Evolutionary conservation across 2,888 invertebrate species (phyloP).

Genomic region (Liodrosophila aerea): DNA sequence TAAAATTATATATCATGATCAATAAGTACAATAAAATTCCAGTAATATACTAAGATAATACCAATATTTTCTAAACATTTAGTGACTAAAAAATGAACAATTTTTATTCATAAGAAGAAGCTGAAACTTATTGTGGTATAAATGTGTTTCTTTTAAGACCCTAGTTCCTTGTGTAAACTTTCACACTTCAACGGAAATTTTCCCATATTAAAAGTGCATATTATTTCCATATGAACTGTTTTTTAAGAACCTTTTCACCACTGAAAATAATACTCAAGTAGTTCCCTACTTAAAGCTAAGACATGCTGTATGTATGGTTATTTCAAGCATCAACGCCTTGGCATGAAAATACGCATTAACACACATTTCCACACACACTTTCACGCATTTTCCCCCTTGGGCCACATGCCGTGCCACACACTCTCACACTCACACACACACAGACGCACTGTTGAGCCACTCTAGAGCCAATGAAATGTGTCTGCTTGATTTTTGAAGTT

Average conservation of each 20-base stretch:
- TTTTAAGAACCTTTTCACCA: constrained; percentile 14
- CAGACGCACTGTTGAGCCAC: constrained; percentile 39
- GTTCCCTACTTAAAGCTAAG: constrained; percentile 6
- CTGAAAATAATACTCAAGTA: too few relatives aligned
- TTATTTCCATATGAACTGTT: constrained; percentile 51
- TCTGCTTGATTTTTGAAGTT: constrained; percentile 46
- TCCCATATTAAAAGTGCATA: not conserved
- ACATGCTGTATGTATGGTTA: constrained; percentile 43
- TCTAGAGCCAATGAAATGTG: constrained; percentile 63
- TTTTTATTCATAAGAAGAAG: too few relatives aligned
- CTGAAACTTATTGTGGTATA: too few relatives aligned
- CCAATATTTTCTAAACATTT: too few relatives aligned
- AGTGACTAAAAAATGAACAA: too few relatives aligned
- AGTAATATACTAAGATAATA: too few relatives aligned
- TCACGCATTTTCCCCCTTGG: constrained; percentile 6
- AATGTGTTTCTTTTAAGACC: not conserved
- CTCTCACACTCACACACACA: not conserved
- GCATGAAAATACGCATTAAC: constrained; percentile 42
- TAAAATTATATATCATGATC: too few relatives aligned
- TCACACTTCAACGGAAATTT: constrained; percentile 10
- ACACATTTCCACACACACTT: constrained; percentile 37
- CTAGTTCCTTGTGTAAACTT: constrained; percentile 11
- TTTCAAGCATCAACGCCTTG: constrained; percentile 66
- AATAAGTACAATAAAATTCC: too few relatives aligned
- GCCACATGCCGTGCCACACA: constrained; percentile 48